These are phyloP conservation scores for Emydoidea blandingii DNA, from an alignment of 2,797 vertebrate genomes.

Conservation along the genomic window DNA sequence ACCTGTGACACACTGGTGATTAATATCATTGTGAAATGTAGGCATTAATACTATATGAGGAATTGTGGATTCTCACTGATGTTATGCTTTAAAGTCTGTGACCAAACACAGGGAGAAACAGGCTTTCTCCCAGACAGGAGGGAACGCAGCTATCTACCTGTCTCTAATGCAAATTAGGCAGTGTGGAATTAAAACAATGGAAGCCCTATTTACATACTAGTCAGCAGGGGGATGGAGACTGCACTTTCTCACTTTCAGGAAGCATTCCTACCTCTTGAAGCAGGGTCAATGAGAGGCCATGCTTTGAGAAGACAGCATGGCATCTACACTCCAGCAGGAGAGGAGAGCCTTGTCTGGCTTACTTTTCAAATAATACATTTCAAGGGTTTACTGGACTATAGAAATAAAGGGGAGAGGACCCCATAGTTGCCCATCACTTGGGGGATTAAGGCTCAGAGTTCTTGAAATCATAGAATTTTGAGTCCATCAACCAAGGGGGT, in stretches of 20 bases:
- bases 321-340: background rate
- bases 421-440: background rate
- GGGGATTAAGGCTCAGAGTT: no score
- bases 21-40: background rate
- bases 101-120: background rate
- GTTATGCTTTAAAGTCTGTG: background rate
- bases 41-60: background rate
- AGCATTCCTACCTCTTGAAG: background rate
- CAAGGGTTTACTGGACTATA: background rate
- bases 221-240: background rate
- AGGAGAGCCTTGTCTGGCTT: background rate
- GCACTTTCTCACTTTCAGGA: background rate
- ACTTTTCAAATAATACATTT: background rate
- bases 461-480: no score
- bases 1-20: background rate
- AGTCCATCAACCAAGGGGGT: no score
- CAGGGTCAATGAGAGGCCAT: background rate
- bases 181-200: background rate
- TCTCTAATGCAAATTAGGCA: background rate
- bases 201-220: background rate
- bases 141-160: background rate
- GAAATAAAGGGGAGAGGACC: background rate
- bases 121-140: background rate
- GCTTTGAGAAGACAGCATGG: background rate
- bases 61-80: background rate